Evolutionary conservation across 2,888 invertebrate species (phyloP).

Genomic region (Podabrus alpinus): DNA sequence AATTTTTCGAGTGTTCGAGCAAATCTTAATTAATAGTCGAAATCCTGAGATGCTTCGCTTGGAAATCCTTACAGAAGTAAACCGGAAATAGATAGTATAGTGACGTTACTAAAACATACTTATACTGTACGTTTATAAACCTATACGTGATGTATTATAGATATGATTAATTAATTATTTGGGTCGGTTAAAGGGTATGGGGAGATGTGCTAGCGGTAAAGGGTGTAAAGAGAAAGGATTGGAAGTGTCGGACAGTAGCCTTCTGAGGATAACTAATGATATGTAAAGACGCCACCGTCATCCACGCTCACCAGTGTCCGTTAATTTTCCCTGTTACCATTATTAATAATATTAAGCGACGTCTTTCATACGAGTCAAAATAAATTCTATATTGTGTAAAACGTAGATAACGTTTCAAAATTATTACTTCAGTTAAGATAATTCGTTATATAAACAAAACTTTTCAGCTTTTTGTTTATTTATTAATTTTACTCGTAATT

Average conservation of each 20-base stretch:
- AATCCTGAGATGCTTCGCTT: background rate
- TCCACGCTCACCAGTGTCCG: constrained; percentile 36
- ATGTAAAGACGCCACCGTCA: constrained; percentile 52
- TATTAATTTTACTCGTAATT: background rate
- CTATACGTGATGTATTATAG: constrained; percentile 50
- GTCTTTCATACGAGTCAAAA: constrained; percentile 18
- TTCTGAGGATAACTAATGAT: constrained; percentile 55
- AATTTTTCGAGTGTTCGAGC: background rate
- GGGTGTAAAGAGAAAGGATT: constrained; percentile 36
- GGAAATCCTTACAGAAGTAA: background rate
- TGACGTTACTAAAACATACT: constrained; percentile 8
- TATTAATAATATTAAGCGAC: constrained; percentile 43
- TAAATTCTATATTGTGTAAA: constrained; percentile 12
- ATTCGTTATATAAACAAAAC: background rate
- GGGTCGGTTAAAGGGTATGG: constrained; percentile 36
- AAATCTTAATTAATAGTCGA: background rate
- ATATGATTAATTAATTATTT: constrained; percentile 50
- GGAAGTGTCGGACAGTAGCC: constrained; percentile 41
- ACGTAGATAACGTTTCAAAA: background rate
- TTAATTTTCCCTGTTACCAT: constrained; percentile 44
- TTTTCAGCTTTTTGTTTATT: background rate
- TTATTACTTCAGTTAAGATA: background rate
- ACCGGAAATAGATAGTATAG: background rate
- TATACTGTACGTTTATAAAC: constrained; percentile 36
- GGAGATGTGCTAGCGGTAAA: constrained; percentile 30